phyloP scores from a whole-genome alignment of 2,113 vertebrate genomes.

The Crocuta crocuta region DNA sequence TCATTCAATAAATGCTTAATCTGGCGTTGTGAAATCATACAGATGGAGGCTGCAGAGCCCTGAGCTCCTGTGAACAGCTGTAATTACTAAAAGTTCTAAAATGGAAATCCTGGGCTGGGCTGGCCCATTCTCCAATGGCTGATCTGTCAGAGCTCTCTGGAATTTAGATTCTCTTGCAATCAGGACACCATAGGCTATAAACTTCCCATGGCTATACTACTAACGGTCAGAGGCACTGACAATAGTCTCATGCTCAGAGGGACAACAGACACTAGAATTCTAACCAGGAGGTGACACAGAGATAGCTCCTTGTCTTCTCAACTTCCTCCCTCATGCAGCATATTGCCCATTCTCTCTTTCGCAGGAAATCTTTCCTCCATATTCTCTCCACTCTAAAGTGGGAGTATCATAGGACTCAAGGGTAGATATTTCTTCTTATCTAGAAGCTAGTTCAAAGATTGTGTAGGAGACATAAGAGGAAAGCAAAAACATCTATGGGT shows the following conservation, averaged over 20 bases:
- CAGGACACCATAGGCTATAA: neutral
- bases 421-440: neutral
- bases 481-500: neutral
- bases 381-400: slow-evolving; percentile 18
- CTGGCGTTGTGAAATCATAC: neutral
- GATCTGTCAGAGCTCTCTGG: neutral
- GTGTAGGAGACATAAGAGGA: slow-evolving; percentile 28
- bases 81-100: neutral
- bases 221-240: neutral
- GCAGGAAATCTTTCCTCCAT: neutral
- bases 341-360: slow-evolving; percentile 20
- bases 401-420: neutral
- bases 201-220: neutral
- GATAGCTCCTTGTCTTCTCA: slow-evolving; percentile 34
- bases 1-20: slow-evolving; percentile 24
- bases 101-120: slow-evolving; percentile 19
- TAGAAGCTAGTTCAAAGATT: slow-evolving; percentile 33
- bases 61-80: neutral
- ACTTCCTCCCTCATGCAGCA: neutral
- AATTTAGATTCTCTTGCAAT: neutral
- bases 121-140: neutral
- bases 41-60: neutral
- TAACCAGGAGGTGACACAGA: neutral
- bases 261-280: neutral
- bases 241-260: neutral